Evolutionary conservation across 2,888 invertebrate genomes (phyloP).

Genomic region (Hydropsyche betteni): DNA sequence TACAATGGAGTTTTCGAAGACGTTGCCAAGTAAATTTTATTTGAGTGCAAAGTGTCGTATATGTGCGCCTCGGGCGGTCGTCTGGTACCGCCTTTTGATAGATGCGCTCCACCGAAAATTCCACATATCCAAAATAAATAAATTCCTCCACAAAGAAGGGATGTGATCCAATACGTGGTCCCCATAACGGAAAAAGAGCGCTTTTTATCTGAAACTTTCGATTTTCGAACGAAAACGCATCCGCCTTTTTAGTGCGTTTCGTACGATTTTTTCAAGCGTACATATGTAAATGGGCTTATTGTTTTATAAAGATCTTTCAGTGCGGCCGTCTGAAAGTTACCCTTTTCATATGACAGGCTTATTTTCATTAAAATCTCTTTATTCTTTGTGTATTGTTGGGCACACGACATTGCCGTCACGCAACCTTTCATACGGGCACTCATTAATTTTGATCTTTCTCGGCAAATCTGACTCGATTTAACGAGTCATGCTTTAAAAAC

Average conservation of each 20-base stretch:
- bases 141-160: no score
- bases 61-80: slow-evolving; percentile 24
- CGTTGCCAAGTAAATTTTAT: slow-evolving; percentile 33
- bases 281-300: not conserved
- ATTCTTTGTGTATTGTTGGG: slow-evolving; percentile 9
- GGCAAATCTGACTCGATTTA: slow-evolving; percentile 29
- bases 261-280: no score
- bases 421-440: not conserved
- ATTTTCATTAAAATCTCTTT: slow-evolving; percentile 29
- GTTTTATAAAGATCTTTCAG: slow-evolving; percentile 21
- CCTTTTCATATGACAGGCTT: slow-evolving; percentile 21
- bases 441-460: slow-evolving; percentile 25
- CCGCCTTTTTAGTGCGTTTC: no score
- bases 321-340: slow-evolving; percentile 1
- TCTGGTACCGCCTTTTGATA: slow-evolving; percentile 16
- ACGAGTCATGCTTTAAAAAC: slow-evolving; percentile 29
- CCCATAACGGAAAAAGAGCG: no score
- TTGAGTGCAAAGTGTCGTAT: slow-evolving; percentile 5
- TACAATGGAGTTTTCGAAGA: not conserved
- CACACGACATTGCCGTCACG: slow-evolving; percentile 20
- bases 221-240: no score
- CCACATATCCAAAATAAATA: no score
- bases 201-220: no score
- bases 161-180: no score
- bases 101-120: not conserved